Evolutionary conservation across 2,113 vertebrate genomes (phyloP).

Genomic region (Phycodurus eques): DNA sequence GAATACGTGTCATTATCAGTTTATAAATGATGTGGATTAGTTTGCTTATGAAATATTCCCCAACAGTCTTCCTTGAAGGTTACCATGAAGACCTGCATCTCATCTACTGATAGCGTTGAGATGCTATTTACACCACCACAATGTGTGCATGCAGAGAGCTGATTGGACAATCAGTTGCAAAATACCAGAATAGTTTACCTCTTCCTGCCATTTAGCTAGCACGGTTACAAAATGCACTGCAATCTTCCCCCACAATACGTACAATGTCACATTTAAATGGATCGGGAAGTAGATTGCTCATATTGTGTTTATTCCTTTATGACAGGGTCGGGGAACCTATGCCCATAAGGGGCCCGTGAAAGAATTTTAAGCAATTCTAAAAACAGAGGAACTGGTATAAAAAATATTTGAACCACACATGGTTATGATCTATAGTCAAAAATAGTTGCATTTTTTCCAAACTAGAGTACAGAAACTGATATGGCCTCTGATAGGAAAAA

Average conservation of each 20-base stretch:
- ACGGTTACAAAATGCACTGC: conserved; percentile 27
- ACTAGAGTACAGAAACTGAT: not conserved
- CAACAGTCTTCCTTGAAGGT: conserved; percentile 12
- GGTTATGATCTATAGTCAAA: not conserved
- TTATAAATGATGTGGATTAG: not conserved
- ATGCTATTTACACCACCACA: conserved; percentile 8
- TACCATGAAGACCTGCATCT: conserved; percentile 16
- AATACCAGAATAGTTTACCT: conserved; percentile 43
- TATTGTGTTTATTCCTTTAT: conserved; percentile 12
- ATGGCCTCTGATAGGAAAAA: not conserved
- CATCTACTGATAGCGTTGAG: conserved; percentile 4
- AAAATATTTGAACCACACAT: not conserved
- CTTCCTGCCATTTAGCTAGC: conserved; percentile 34
- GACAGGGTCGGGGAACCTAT: not conserved
- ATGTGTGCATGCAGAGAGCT: not conserved
- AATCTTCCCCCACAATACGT: conserved; percentile 5
- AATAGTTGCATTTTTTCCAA: not conserved
- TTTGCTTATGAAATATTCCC: conserved; percentile 11
- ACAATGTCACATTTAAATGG: conserved; percentile 2
- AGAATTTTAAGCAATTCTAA: not conserved
- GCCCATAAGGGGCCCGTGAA: not conserved
- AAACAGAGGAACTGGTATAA: not conserved
- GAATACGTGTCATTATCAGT: not conserved
- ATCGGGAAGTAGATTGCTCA: not conserved
- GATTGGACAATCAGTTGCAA: conserved; percentile 27